phyloP scores from a whole-genome alignment of 2,797 vertebrate species.

The Bufotes viridis region DNA sequence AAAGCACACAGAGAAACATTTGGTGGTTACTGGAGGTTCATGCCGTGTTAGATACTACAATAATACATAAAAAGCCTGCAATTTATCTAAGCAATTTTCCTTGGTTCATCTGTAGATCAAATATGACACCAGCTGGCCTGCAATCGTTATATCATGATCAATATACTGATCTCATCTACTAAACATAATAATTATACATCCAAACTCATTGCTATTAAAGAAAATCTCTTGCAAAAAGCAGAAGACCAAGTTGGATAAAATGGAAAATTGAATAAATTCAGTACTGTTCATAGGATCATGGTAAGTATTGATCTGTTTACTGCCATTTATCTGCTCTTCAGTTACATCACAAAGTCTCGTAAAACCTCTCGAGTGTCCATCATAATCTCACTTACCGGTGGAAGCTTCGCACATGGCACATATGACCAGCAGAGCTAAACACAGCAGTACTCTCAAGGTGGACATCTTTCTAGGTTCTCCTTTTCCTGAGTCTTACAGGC shows the following conservation, averaged over 20 bases:
- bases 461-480: constrained; percentile 39
- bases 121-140: not conserved
- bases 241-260: no score
- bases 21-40: no score
- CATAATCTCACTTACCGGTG: constrained; percentile 33
- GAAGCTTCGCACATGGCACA: constrained; percentile 9
- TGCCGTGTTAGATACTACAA: not conserved
- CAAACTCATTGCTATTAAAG: not conserved
- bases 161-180: no score
- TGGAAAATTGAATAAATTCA: no score
- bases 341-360: not conserved
- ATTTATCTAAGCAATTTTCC: not conserved
- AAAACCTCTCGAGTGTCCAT: not conserved
- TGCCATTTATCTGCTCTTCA: no score
- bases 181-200: not conserved
- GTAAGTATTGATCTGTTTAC: no score
- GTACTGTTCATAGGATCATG: no score
- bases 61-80: not conserved
- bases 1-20: not conserved
- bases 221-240: no score
- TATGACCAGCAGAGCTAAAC: constrained; percentile 21
- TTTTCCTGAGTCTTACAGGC: not conserved
- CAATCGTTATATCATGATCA: not conserved
- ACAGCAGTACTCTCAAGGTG: constrained; percentile 37
- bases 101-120: not conserved